phyloP scores from a whole-genome alignment of 2,113 vertebrate genomes.

The Phocoena sinus region DNA sequence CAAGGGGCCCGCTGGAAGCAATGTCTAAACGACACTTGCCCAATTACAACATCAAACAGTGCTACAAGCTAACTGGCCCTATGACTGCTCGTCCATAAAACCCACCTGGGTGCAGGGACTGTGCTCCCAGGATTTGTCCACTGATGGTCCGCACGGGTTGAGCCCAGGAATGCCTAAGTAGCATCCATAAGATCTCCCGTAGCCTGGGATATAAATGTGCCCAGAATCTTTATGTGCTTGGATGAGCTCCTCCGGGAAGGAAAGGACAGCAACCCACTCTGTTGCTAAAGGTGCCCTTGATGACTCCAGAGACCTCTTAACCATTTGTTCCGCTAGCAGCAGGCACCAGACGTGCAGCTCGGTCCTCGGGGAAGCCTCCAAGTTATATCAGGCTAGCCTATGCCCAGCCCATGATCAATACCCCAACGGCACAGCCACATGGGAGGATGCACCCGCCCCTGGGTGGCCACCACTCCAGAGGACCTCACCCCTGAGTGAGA shows the following conservation, averaged over 20 bases:
- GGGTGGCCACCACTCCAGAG: background rate
- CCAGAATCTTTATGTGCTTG: background rate
- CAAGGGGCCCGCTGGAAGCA: background rate
- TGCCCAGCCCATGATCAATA: background rate
- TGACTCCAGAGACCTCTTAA: background rate
- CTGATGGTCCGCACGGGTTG: background rate
- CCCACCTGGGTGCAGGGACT: background rate
- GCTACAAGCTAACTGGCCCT: too few relatives aligned
- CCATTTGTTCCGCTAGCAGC: background rate
- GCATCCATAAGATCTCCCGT: background rate
- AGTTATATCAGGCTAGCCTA: background rate
- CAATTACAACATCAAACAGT: too few relatives aligned
- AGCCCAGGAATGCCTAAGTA: background rate
- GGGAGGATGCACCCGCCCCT: background rate
- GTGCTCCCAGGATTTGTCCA: background rate
- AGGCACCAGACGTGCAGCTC: background rate
- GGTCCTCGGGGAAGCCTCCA: background rate
- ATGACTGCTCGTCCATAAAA: too few relatives aligned
- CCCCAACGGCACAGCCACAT: background rate
- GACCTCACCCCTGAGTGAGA: background rate
- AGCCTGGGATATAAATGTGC: background rate
- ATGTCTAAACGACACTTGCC: too few relatives aligned
- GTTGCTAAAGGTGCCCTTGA: background rate
- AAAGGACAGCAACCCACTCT: background rate
- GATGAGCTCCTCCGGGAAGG: background rate